Evolutionary conservation across 1,140 invertebrate species (phyloP).

Genomic region (Drosophila pectinifera): DNA sequence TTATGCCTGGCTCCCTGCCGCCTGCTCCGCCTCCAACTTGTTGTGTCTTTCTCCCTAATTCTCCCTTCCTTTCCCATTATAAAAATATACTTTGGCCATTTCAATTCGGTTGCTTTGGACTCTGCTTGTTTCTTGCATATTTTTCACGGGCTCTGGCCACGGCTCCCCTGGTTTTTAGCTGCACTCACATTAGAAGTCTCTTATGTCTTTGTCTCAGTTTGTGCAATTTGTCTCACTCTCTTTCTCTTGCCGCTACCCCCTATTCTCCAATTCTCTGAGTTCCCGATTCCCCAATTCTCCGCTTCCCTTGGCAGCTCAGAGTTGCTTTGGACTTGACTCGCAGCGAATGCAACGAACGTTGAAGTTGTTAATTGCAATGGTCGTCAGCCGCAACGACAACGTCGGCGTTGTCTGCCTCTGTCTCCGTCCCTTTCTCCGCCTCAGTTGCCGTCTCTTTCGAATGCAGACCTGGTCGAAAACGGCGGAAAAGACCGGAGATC

Average conservation of each 20-base stretch:
- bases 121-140: slow-evolving; percentile 67
- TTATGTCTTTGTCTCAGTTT: slow-evolving; percentile 60
- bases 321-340: slow-evolving; percentile 25
- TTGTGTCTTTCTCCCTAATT: slow-evolving; percentile 5
- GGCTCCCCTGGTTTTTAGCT: slow-evolving; percentile 18
- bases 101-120: slow-evolving; percentile 60
- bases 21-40: slow-evolving; percentile 1
- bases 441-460: slow-evolving; percentile 37
- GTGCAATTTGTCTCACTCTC: slow-evolving; percentile 68
- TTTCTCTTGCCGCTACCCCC: slow-evolving; percentile 12
- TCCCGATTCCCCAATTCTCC: slow-evolving; percentile 14
- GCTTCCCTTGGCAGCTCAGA: slow-evolving; percentile 16
- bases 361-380: slow-evolving; percentile 78
- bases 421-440: slow-evolving; percentile 23
- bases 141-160: slow-evolving; percentile 67
- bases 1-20: slow-evolving; percentile 40
- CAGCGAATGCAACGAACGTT: slow-evolving; percentile 74
- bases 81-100: slow-evolving; percentile 72
- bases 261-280: background rate
- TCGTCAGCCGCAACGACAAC: slow-evolving; percentile 72
- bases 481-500: slow-evolving; percentile 15
- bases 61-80: slow-evolving; percentile 45
- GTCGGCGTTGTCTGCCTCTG: slow-evolving; percentile 24
- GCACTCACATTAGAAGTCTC: slow-evolving; percentile 44
- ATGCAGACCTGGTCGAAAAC: slow-evolving; percentile 30